phyloP scores from a whole-genome alignment of 2,113 vertebrate genomes.

The Corynorhinus townsendii region DNA sequence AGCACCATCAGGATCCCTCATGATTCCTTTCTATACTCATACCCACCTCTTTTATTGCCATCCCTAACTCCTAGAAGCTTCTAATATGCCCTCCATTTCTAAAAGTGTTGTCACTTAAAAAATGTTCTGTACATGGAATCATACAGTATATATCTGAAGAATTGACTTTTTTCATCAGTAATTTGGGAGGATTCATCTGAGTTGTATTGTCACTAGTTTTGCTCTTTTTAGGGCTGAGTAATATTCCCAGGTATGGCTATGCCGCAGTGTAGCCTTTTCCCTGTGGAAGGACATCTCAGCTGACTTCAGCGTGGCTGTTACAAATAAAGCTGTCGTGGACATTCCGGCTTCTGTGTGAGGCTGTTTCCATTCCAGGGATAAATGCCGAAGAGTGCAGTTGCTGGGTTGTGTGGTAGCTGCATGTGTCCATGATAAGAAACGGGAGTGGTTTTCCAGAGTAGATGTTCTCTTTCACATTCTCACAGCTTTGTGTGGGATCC shows the following conservation, averaged over 20 bases:
- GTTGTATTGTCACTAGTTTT: neutral
- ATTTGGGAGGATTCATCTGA: neutral
- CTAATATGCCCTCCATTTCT: neutral
- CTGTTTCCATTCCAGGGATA: neutral
- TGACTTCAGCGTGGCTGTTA: neutral
- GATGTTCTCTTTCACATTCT: neutral
- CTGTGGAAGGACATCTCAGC: neutral
- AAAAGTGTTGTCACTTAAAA: neutral
- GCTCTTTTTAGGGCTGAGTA: neutral
- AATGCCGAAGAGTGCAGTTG: neutral
- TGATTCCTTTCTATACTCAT: neutral
- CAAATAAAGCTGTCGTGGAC: neutral
- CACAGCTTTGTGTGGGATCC: accelerated
- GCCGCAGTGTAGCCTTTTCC: no score
- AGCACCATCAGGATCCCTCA: neutral
- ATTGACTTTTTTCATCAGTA: neutral
- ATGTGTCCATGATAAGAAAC: neutral
- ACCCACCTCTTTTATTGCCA: neutral
- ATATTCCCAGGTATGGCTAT: neutral
- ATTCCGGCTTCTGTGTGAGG: neutral
- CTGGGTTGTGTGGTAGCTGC: neutral
- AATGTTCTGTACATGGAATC: neutral
- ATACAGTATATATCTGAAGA: neutral
- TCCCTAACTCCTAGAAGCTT: neutral
- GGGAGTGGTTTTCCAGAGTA: neutral